A percentile compares a stretch with the other conserved stretches of the same genome.
These are phyloP conservation scores for Subanguina moxae DNA, from an alignment of 1,140 invertebrate species.

Conservation along the genomic window DNA sequence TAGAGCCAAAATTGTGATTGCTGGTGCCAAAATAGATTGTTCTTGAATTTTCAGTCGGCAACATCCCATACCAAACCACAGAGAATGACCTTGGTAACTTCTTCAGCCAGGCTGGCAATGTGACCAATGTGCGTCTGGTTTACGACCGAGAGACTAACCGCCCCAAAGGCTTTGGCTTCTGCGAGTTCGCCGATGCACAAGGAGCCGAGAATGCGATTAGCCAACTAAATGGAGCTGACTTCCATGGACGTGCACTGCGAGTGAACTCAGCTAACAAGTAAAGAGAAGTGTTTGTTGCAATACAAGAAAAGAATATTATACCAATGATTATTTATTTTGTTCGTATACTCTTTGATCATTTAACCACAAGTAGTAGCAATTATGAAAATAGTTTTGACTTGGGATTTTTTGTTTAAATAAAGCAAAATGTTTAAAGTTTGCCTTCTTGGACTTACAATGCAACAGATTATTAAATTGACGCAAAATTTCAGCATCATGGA, in stretches of 20 bases:
- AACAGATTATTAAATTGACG: no score
- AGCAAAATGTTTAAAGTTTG: no score
- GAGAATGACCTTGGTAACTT: constrained; percentile 98
- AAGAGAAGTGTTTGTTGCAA: background rate
- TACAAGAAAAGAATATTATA: no score
- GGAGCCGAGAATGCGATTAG: constrained; percentile 96
- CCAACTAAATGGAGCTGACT: constrained; percentile 95
- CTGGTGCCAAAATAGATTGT: background rate
- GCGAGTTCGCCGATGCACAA: constrained; percentile 79
- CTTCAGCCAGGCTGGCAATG: constrained; percentile 92
- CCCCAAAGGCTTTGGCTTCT: constrained; percentile 99
- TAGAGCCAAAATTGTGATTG: no score
- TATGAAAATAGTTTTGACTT: no score
- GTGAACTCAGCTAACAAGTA: constrained; percentile 69
- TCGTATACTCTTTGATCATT: no score
- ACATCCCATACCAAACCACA: constrained; percentile 98
- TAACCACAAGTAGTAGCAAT: no score
- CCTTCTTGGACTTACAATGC: no score
- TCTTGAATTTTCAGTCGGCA: constrained; percentile 72
- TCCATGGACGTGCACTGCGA: constrained; percentile 85
- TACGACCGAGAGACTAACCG: constrained; percentile 98
- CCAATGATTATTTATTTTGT: no score
- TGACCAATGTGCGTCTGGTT: constrained; percentile 69
- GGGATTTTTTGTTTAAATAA: no score
- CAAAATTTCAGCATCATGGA: no score